Evolutionary conservation across 2,113 vertebrate genomes (phyloP), one percentile per base, ranked within the genome.

Genomic region (Tapirus terrestris): DNA sequence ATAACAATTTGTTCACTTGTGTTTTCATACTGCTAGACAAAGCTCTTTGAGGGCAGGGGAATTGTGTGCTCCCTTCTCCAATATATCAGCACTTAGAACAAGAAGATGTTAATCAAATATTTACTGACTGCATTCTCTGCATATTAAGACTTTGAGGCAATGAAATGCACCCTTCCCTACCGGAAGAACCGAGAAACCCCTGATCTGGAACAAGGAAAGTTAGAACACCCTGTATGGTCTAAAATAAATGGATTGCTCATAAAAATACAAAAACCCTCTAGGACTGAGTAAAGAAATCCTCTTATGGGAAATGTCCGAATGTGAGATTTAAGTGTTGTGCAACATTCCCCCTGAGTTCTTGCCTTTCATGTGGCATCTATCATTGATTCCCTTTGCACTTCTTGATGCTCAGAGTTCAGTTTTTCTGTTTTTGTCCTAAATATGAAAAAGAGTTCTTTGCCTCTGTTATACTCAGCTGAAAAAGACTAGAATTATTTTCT

Each of bases 381-480:
- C 39, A 68, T 21, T 31, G 23, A 77, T 48, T 48, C 25, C 12
- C 14, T 56, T 14, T 48, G 13, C 8, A 72, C 31, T 63, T 76
- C 86, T 83, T 86, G 63, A 45, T 58, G 27, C 45, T 80, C 23
- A 79, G 65, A 68, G 73, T 86, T 45, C 18, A 60, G 33, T 61
- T 95, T 79, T 85, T 72, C 70, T 80, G 23, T 63, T 11, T 95
- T 94, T 92, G 39, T 11, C 29, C 29, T 94, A 86, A 75, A 81
- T 88, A 81, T 27, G 75, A 51, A 84, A 87, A 80, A 83, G 2
- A 51, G 16, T 77, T 48, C 3, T 73, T 68, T 80, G 27, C 43
- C 88, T 94, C 48, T 56, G 11, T 89, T 92, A 70, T 60, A 31
- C 17, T 51, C 23, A 80, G 31, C 13, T 91, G 51, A 91, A 93